phyloP scores from a whole-genome alignment of 1,140 invertebrate species.

The Formica exsecta region DNA sequence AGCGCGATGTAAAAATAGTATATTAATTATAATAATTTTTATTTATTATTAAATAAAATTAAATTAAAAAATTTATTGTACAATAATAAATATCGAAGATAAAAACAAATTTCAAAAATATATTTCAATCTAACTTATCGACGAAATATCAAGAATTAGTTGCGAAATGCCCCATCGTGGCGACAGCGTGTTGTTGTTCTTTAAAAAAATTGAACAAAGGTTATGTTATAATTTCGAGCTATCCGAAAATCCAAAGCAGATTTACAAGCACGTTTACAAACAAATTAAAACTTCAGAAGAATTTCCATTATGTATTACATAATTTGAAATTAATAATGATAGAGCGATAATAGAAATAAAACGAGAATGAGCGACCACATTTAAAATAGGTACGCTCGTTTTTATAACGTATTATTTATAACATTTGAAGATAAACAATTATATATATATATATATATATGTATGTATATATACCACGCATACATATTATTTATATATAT shows the following conservation, averaged over 20 bases:
- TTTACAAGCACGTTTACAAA: not conserved
- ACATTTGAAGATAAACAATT: not conserved
- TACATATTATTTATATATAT: not conserved
- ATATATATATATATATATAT: not conserved
- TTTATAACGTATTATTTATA: not conserved
- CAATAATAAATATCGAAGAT: too few relatives aligned
- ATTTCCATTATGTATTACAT: not conserved
- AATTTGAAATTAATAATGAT: conserved; percentile 12
- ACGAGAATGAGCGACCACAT: not conserved
- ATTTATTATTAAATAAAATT: too few relatives aligned
- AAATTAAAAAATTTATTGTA: too few relatives aligned
- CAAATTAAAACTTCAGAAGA: not conserved
- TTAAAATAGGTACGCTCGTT: not conserved
- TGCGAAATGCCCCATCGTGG: not conserved
- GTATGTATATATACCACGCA: too few relatives aligned
- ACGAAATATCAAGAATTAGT: too few relatives aligned
- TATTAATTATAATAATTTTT: too few relatives aligned
- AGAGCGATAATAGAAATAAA: not conserved
- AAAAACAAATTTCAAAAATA: too few relatives aligned
- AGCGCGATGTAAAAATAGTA: too few relatives aligned
- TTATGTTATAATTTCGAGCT: too few relatives aligned
- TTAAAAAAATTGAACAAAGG: not conserved
- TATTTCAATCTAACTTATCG: too few relatives aligned
- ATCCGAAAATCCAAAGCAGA: too few relatives aligned
- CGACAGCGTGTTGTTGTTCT: not conserved